Base-by-base conservation (phyloP, 2,888 invertebrate species). In the Formica aserva region DNA sequence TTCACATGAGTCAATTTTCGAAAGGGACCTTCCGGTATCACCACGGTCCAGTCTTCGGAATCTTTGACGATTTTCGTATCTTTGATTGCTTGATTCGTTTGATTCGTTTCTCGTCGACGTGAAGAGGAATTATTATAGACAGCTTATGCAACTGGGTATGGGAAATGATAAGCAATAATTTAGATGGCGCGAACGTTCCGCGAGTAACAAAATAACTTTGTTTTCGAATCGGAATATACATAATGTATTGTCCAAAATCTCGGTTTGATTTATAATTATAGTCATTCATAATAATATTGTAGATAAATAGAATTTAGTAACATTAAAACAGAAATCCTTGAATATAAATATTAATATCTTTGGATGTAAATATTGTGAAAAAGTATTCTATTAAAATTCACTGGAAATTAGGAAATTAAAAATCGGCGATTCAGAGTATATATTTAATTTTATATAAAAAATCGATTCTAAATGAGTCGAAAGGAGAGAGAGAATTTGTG, bases 141-240 rank as follows among this genome's bases (percentile, higher is more conserved):
- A 52, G 8, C 35, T 38, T 18, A 0, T 2, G 4, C 15, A 26
- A 11, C 1, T 38, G 55, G 55, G 52, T 55, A 38, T 9, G 13
- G 52, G 55, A 55, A 77, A 41, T 66, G 52, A 66, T 26, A 66
- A 38, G 38, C 26, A 13, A 0, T 13, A 62, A 38, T 77, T 77
- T n/a, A 13, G 38, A 52, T 52, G 8, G 52, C 2, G n/a, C 2
- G 8, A 52, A n/a, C 8, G n/a, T 41, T 32, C 5, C 2, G 22
- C 8, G 22, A 35, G 13, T 65, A 35, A 65, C 38, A 18, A 48
- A 11, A 29, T 60, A 32, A n/a, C 13, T 62, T 41, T 15, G 35
- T 0, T 35, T 65, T 76, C 1, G 3, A 9, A 32, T 15, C 26
- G 6, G 6, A 48, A 22, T 52, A 1, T 15, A 3, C 9, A 22